Evolutionary conservation across 2,888 invertebrate species (phyloP), one percentile per base, ranked within the genome.

Genomic region (Amblyteles armatorius): DNA sequence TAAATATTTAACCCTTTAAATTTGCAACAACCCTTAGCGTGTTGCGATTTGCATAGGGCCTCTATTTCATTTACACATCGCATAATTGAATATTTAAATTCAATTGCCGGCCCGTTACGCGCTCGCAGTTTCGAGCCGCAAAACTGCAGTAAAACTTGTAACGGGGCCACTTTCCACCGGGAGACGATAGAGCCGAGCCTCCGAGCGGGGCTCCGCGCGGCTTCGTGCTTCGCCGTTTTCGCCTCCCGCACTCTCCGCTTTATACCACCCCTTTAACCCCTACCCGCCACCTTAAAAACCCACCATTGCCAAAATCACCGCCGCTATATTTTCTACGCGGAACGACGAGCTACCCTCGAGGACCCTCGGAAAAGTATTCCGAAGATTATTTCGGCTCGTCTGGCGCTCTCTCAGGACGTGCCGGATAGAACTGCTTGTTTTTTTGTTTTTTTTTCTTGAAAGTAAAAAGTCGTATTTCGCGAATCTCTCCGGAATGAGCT

Each of bases 61-160:
- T 94, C 94, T 94, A 94, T 94, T 94, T 94, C 94, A 94, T 94
- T 94, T 94, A 94, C 94, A 94, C 94, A 94, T 94, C 94, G 94
- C 94, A 94, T 94, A 94, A 94, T 94, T 93, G 94, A 94, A 94
- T 94, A 94, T 94, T 94, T 94, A 94, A 94, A 94, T 94, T 94
- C 94, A 94, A 94, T 94, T 94, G 94, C 93, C 90, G 88, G 82
- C 89, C 90, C 91, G 91, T 92, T 91, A 93, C 92, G 92, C 92
- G 92, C 92, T 93, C 92, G 91, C 92, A 92, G 92, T 94, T 94
- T 93, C 92, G 91, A 93, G 93, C 94, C 93, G 92, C 94, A 94
- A 94, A 94, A 94, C 93, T 94, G 94, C 93, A 93, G 93, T 94
- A 93, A 94, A 94, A 94, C 93, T 94, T 94, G 94, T 94, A 93